Evolutionary conservation across 2,113 vertebrate genomes (phyloP).

Genomic region (Mirza zaza): DNA sequence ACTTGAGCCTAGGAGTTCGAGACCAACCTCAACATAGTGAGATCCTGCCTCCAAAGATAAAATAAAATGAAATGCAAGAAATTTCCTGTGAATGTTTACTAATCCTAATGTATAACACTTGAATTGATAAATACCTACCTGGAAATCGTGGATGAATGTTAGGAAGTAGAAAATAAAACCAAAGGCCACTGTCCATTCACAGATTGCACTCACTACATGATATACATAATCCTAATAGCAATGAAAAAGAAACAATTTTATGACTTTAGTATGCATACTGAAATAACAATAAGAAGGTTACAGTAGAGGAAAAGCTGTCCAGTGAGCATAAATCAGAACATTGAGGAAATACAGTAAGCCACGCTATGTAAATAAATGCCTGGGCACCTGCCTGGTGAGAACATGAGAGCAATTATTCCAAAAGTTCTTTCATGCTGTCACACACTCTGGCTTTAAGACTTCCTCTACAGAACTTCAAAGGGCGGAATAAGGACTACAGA

Average conservation of each 20-base stretch:
- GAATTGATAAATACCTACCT: conserved; percentile 85
- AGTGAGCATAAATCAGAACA: not conserved
- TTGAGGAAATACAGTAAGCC: not conserved
- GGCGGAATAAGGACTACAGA: not conserved
- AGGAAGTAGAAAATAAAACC: conserved; percentile 95
- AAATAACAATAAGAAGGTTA: not conserved
- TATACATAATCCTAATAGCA: conserved; percentile 83
- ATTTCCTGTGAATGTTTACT: not conserved
- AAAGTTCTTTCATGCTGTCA: not conserved
- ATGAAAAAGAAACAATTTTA: conserved; percentile 51
- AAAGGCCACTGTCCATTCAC: conserved; percentile 96
- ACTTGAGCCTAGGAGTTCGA: no score
- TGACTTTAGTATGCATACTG: not conserved
- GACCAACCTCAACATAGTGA: no score
- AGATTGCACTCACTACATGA: conserved; percentile 88
- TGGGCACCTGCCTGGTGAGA: not conserved
- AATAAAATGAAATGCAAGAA: not conserved
- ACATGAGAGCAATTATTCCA: accelerated
- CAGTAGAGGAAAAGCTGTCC: not conserved
- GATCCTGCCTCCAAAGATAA: no score
- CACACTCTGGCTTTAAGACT: not conserved
- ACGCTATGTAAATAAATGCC: accelerated
- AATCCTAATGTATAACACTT: not conserved
- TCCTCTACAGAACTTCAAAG: not conserved
- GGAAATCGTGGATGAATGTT: conserved; percentile 95